phyloP scores from a whole-genome alignment of 2,888 invertebrate species.

The Clepsis dumicolana region DNA sequence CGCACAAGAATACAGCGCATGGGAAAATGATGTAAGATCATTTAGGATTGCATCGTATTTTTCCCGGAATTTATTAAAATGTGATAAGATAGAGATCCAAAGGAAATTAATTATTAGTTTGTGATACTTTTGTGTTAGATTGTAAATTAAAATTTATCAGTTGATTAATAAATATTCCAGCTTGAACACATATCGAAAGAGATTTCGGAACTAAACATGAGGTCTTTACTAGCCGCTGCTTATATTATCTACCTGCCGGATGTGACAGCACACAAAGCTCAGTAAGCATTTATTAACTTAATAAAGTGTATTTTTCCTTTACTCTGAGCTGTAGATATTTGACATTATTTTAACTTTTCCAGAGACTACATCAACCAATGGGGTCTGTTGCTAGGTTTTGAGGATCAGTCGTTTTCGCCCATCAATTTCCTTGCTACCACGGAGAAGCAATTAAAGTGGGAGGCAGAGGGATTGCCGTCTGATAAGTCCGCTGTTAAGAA shows the following conservation, averaged over 20 bases:
- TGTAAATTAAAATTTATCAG: neutral
- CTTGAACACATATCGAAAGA: constrained; percentile 87
- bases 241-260: constrained; percentile 92
- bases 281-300: constrained; percentile 56
- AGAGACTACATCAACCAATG: constrained; percentile 78
- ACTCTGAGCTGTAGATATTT: neutral
- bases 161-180: constrained; percentile 61
- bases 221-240: constrained; percentile 91
- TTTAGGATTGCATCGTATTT: neutral
- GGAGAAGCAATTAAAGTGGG: constrained; percentile 93
- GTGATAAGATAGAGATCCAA: no score
- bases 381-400: constrained; percentile 78
- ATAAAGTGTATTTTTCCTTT: neutral
- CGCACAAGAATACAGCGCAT: constrained; percentile 94
- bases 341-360: constrained; percentile 49
- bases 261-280: constrained; percentile 89
- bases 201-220: constrained; percentile 87
- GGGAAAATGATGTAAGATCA: constrained; percentile 87
- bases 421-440: constrained; percentile 73
- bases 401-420: constrained; percentile 69
- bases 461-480: constrained; percentile 93
- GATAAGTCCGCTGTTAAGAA: constrained; percentile 93
- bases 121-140: no score
- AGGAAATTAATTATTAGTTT: no score
- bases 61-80: neutral